Percentiles rank a stretch among this genome's conserved stretches.
phyloP scores from a whole-genome alignment of 1,140 invertebrate species.

The Belonocnema kinseyi region DNA sequence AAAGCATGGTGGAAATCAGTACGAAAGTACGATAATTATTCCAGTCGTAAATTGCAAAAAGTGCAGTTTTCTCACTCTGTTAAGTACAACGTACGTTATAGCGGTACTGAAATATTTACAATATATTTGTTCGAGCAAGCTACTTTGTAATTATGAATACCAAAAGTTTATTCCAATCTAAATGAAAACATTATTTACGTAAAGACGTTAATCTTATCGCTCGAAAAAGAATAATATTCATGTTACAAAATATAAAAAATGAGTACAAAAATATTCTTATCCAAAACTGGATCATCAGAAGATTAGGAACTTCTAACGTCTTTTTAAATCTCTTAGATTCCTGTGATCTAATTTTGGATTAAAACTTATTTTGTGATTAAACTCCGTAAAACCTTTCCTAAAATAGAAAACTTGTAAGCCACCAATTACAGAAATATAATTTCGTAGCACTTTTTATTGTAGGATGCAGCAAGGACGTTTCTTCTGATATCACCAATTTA shows the following conservation, averaged over 20 bases:
- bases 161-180: no score
- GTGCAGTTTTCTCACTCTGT: slow-evolving; percentile 25
- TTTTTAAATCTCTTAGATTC: no score
- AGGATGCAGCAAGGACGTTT: slow-evolving; percentile 15
- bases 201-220: no score
- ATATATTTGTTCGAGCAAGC: background rate
- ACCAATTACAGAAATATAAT: background rate
- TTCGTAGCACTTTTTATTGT: slow-evolving; percentile 11
- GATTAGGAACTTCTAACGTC: no score
- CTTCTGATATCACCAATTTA: background rate
- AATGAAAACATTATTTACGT: no score
- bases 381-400: background rate
- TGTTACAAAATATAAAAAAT: no score
- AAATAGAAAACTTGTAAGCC: background rate
- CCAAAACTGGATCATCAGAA: no score
- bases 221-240: no score
- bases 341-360: no score
- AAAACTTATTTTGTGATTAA: no score
- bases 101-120: slow-evolving; percentile 14
- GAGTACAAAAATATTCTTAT: no score
- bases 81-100: slow-evolving; percentile 11
- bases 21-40: slow-evolving; percentile 12
- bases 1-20: slow-evolving; percentile 13
- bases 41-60: slow-evolving; percentile 21
- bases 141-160: no score